Evolutionary conservation across 2,113 vertebrate species (phyloP), one percentile per base, ranked within the genome.

Genomic region (Microcebus griseorufus): DNA sequence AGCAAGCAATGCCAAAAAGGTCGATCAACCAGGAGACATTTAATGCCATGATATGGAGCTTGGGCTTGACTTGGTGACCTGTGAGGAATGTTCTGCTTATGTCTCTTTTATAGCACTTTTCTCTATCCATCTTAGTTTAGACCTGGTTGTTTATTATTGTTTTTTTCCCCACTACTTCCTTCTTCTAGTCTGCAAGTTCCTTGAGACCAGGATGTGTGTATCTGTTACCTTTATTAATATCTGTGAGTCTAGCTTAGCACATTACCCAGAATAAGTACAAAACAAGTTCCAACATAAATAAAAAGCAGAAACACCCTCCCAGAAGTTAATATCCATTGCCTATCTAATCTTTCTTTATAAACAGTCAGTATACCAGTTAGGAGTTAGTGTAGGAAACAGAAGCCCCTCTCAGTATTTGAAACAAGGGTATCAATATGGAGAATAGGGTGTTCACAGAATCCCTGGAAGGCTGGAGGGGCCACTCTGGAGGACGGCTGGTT

Each of bases 111-210:
- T 42, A 62, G 92, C 58, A 81, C 14, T 25, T 78, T 60, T 34
- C 64, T 85, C 69, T 78, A 64, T 64, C 62, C 37, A 51, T 62
- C 55, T 88, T 94, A 85, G 55, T 93, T 92, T 58, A 82, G 76
- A 92, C 22, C 78, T 88, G 13, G 58, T 67, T 93, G 39, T 86
- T 95, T 55, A 81, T 84, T 55, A 53, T 75, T 72, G 29, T 9
- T 48, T 81, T 22, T 76, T 76, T 76, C 10, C 12, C 42, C 55
- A 45, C 89, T 83, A 69, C 69, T 90, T 94, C 29, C 65, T 94
- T 72, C 60, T 88, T 80, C 55, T 5, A 81, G 39, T 73, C 29
- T 64, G 3, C 65, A 87, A 88, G 9, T 32, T 17, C 64, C 72
- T 83, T 58, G 70, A 93, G 64, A 93, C 51, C 58, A 85, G 85